phyloP scores from a whole-genome alignment of 1,140 invertebrate species.

The Drosophila pseudoananassae region DNA sequence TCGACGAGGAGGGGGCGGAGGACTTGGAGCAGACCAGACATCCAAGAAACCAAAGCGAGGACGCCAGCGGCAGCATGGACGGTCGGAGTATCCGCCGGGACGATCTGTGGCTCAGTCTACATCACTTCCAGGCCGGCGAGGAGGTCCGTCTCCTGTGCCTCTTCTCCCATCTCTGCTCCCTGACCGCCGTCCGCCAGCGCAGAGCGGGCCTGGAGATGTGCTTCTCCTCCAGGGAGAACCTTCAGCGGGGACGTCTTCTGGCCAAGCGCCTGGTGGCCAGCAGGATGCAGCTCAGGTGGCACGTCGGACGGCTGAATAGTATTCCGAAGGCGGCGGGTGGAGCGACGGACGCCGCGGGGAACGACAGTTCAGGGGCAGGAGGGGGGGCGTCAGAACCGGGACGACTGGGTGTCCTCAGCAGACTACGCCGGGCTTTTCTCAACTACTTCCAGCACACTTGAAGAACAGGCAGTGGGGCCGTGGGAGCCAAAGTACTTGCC shows the following conservation, averaged over 20 bases:
- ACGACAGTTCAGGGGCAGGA: no score
- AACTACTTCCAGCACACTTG: slow-evolving; percentile 19
- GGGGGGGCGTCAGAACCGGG: no score
- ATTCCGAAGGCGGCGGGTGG: not conserved
- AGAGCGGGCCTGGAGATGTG: slow-evolving; percentile 14
- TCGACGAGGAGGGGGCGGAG: not conserved
- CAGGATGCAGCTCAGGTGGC: slow-evolving; percentile 22
- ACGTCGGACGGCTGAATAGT: slow-evolving; percentile 6
- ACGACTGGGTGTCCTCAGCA: slow-evolving; percentile 9
- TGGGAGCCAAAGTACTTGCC: no score
- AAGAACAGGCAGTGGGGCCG: no score
- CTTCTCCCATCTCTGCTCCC: slow-evolving; percentile 19
- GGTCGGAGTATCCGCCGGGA: not conserved
- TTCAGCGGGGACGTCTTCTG: slow-evolving; percentile 19
- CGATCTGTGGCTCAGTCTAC: slow-evolving; percentile 32
- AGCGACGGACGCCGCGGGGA: no score
- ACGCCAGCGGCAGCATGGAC: not conserved
- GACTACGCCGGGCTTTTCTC: slow-evolving; percentile 18
- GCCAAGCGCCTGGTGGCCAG: slow-evolving; percentile 29
- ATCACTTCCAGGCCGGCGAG: slow-evolving; percentile 11
- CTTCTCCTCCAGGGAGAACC: slow-evolving; percentile 18
- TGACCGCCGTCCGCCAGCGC: slow-evolving; percentile 4
- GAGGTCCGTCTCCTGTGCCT: slow-evolving; percentile 14
- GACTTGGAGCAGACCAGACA: not conserved
- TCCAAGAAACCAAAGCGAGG: not conserved